Base-by-base conservation (phyloP, 2,797 vertebrate species). In the Nasua narica region DNA sequence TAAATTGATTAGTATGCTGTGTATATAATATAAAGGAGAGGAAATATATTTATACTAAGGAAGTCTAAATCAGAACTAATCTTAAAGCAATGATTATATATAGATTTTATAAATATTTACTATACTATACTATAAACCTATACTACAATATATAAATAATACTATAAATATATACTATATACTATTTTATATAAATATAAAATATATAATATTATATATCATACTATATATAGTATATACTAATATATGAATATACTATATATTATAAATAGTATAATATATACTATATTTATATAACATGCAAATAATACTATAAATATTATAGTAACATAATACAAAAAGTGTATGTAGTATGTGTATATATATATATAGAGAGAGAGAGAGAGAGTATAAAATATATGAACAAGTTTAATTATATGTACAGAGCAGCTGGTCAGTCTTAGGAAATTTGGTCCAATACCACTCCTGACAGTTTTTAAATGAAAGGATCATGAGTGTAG, bases 1-100 rank as follows among this genome's bases (percentile, higher is more conserved):
- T 96, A 67, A 97, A 76, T 86, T 85, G 69, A 58, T 67, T 94
- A 98, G 93, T 87, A 91, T 95, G 40, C 40, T 77, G 56, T 21
- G 60, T 21, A 16, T 92, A 77, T 18, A 67, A 27, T 77, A 5
- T 46, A 56, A 90, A 93, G 7, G 2, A 90, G 21, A 93, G 94
- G 54, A 85, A 18, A 7, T 96, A 97, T 91, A 43, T 40, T 67
- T 90, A n/a, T 21, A 70, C 13, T 7, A 8, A 92, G 8, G 11
- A 81, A 88, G 67, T 29, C 50, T 2, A 29, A 35, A 58, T 81
- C 7, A 97, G 58, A 98, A 97, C 46, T 5, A 32, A 69, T 90
- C 62, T 97, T 65, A 95, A 92, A 88, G 35, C 1, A 46, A 27
- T 58, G 27, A 58, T 58, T 27, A 56, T 58, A 58, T 58, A 58